These are phyloP conservation scores for Rhingia campestris DNA, from an alignment of 2,888 invertebrate species.

Conservation along the genomic window DNA sequence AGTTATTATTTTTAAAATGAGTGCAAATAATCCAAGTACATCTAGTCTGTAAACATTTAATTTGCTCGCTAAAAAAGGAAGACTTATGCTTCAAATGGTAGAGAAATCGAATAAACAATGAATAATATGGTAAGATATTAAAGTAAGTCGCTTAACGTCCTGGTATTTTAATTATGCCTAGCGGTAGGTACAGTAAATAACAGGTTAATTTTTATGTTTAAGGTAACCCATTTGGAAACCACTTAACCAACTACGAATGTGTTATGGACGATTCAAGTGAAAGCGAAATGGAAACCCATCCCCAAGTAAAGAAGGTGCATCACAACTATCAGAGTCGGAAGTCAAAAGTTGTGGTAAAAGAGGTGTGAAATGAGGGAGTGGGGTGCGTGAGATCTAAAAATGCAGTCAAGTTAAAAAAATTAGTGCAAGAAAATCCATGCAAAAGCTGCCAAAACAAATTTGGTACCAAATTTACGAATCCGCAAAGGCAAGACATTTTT, in stretches of 20 bases:
- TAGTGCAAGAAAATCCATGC: too few species aligned
- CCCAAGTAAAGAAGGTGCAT: neutral
- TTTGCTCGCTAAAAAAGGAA: constrained; percentile 7
- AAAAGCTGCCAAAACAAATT: too few species aligned
- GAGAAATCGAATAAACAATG: constrained; percentile 1
- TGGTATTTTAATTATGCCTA: too few species aligned
- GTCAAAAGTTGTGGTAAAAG: neutral
- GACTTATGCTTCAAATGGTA: constrained; percentile 10
- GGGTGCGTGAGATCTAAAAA: neutral
- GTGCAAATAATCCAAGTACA: too few species aligned
- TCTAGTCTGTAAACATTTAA: too few species aligned
- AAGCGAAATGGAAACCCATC: neutral
- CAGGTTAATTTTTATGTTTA: constrained; percentile 10
- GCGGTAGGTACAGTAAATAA: neutral
- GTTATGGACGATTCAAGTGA: constrained; percentile 11
- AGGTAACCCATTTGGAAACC: constrained; percentile 8
- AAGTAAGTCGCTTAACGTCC: neutral
- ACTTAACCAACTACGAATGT: neutral
- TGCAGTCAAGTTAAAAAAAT: too few species aligned
- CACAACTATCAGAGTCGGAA: neutral
- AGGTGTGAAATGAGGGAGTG: too few species aligned
- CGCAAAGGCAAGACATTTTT: constrained; percentile 13
- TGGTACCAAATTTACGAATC: neutral
- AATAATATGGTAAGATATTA: neutral
- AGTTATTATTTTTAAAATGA: too few species aligned